Evolutionary conservation across 2,888 invertebrate genomes (phyloP).

Genomic region (Hipparchia sbordonii): DNA sequence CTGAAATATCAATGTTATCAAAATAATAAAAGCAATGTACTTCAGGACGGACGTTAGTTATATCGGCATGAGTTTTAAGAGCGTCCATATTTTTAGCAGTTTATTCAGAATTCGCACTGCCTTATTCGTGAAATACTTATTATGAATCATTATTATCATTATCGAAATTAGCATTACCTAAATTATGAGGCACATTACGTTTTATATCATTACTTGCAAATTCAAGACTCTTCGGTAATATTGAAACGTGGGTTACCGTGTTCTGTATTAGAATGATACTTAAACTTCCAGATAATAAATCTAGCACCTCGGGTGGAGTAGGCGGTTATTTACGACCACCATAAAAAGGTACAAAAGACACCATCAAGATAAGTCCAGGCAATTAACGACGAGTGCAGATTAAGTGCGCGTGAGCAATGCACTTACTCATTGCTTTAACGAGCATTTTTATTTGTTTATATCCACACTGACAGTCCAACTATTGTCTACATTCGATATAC

Average conservation of each 20-base stretch:
- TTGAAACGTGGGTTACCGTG: constrained; percentile 46
- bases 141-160: neutral
- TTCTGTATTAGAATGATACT: constrained; percentile 56
- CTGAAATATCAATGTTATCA: neutral
- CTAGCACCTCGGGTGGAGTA: constrained; percentile 49
- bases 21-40: neutral
- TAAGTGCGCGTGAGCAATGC: constrained; percentile 42
- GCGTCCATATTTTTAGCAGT: neutral
- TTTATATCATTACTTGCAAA: constrained; percentile 21
- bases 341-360: constrained; percentile 68
- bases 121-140: neutral
- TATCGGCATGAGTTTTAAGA: neutral
- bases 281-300: constrained; percentile 65
- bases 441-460: constrained; percentile 30
- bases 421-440: constrained; percentile 41
- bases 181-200: neutral
- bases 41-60: neutral
- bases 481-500: constrained; percentile 1
- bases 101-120: neutral
- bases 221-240: constrained; percentile 9
- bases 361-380: constrained; percentile 53
- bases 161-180: constrained; percentile 3
- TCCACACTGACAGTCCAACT: constrained; percentile 16
- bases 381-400: constrained; percentile 51
- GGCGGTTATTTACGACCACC: constrained; percentile 67